A percentile compares a stretch with the other conserved stretches of the same genome.
phyloP scores from a whole-genome alignment of 2,888 invertebrate genomes.

The Eulithis prunata region DNA sequence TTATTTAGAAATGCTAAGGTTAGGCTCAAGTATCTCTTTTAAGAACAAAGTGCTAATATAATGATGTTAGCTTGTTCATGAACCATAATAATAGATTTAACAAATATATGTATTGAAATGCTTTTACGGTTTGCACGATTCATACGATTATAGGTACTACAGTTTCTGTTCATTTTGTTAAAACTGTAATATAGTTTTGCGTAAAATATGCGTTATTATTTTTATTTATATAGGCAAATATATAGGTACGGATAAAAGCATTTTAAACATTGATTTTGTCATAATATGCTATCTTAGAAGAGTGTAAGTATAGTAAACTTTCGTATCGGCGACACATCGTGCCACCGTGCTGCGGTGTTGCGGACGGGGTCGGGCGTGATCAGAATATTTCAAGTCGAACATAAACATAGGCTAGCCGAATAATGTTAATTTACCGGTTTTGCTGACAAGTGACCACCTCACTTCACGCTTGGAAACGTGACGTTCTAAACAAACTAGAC shows the following conservation, averaged over 20 bases:
- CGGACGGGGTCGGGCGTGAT: constrained; percentile 54
- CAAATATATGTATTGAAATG: too few relatives aligned
- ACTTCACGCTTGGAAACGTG: constrained; percentile 27
- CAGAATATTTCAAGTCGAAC: constrained; percentile 51
- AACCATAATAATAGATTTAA: too few relatives aligned
- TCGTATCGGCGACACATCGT: constrained; percentile 44
- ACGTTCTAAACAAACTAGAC: constrained; percentile 10
- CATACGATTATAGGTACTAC: too few relatives aligned
- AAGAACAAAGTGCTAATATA: not conserved
- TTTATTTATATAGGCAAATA: not conserved
- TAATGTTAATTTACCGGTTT: constrained; percentile 40
- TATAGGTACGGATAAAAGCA: too few relatives aligned
- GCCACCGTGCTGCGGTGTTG: constrained; percentile 32
- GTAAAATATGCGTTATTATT: too few relatives aligned
- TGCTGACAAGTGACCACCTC: constrained; percentile 25
- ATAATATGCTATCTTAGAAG: constrained; percentile 34
- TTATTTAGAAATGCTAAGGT: constrained; percentile 41
- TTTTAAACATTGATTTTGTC: too few relatives aligned
- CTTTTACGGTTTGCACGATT: too few relatives aligned
- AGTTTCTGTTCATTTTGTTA: too few relatives aligned
- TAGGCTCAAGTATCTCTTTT: constrained; percentile 11
- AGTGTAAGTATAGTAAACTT: constrained; percentile 42
- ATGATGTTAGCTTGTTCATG: not conserved
- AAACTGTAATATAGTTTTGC: too few relatives aligned
- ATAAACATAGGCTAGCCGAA: constrained; percentile 22